Evolutionary conservation across 1,140 invertebrate genomes (phyloP).

Genomic region (Hypothenemus hampei): DNA sequence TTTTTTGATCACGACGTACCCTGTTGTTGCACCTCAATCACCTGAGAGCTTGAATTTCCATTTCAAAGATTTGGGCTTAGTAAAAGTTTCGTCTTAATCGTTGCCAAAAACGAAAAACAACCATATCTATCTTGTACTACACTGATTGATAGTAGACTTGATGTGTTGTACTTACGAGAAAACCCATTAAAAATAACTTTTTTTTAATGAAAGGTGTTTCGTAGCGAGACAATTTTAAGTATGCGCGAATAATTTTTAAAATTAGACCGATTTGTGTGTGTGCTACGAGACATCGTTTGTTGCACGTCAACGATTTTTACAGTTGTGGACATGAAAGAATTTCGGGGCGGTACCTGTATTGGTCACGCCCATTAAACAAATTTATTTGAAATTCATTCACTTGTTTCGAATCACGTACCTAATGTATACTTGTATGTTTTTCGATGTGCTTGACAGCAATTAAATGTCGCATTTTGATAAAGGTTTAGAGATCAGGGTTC

Average conservation of each 20-base stretch:
- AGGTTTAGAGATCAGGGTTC: no score
- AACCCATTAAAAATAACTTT: slow-evolving; percentile 15
- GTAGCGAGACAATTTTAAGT: slow-evolving; percentile 10
- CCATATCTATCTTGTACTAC: slow-evolving; percentile 11
- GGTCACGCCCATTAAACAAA: no score
- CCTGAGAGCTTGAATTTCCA: neutral
- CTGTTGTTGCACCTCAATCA: neutral
- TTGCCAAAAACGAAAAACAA: slow-evolving; percentile 8
- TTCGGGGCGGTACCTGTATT: no score
- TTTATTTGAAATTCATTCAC: no score
- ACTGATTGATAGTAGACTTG: slow-evolving; percentile 11
- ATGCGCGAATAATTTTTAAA: slow-evolving; percentile 19
- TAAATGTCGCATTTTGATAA: no score
- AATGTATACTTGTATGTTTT: no score
- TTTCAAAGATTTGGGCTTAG: neutral
- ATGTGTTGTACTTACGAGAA: neutral
- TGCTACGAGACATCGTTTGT: no score
- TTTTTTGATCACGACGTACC: neutral
- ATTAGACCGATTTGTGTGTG: no score
- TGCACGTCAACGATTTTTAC: no score
- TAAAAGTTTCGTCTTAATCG: neutral
- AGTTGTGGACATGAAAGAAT: no score
- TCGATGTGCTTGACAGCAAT: no score
- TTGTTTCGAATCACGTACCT: no score
- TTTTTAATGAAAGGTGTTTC: slow-evolving; percentile 24